Evolutionary conservation across 2,888 invertebrate genomes (phyloP), one percentile per base, ranked within the genome.

Genomic region (Crematogaster levior): DNA sequence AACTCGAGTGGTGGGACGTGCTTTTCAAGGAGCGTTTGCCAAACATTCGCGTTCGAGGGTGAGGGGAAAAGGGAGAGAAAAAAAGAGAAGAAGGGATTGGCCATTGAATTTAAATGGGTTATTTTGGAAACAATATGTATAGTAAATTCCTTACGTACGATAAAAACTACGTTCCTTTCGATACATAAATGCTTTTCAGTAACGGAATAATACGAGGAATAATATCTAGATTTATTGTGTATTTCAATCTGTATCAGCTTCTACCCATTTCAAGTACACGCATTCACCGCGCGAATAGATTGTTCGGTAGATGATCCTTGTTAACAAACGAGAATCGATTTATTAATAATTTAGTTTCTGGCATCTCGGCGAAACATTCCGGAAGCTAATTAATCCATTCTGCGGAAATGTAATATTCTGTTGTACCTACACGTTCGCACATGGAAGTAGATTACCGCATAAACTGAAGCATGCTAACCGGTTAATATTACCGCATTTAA

Each of bases 311-410:
- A 21, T 70, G 53, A 77, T 77, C 21, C 77, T 77, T 34, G 77
- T n/a, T 77, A 77, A 77, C 77, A n/a, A 75, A 75, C 68, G 56
- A 58, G 70, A 70, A 77, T 70, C 77, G 70, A 77, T 77, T 77
- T 77, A 77, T 77, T 77, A 77, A 70, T 77, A 77, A 77, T 77
- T 77, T 77, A 56, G 77, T 77, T 68, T 68, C 70, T 70, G 77
- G 43, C 70, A 77, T 77, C 77, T 77, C 77, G 43, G 24, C 70
- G 77, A 70, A 77, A 70, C 77, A 77, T 77, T 77, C 77, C 70
- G 77, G 30, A 18, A 43, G 70, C 68, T 77, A 77, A 77, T 77
- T 77, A 77, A 70, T 70, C 77, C 70, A 70, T 77, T 77, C 40
- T 46, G 56, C 70, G 56, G 70, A 77, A 77, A 77, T 77, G 77